Evolutionary conservation across 2,888 invertebrate genomes (phyloP), one percentile per base, ranked within the genome.

Genomic region (Cyclophora punctaria): DNA sequence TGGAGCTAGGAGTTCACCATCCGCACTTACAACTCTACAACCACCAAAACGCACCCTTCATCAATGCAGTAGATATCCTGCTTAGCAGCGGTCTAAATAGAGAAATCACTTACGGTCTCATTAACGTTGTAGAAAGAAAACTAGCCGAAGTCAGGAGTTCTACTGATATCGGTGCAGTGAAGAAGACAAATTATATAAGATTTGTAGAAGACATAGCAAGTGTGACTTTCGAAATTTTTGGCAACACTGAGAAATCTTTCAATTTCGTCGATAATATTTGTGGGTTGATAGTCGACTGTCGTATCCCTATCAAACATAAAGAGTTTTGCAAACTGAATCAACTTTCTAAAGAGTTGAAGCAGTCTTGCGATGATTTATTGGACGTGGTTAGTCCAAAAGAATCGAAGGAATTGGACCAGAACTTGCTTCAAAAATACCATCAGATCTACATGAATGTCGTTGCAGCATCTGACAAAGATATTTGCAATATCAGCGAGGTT

Each of bases 361-460:
- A 85, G 53, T 78, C 86, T 6, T 90, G 90, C 62, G 81, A 83
- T 48, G 89, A 90, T 59, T 83, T 91, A 52, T 69, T 73, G 2
- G 78, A 79, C 5, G 63, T 80, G 20, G 75, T 81, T 2, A 74
- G 69, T 53, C 69, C 75, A 3, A 71, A 64, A 49, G 69, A 75
- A 50, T 56, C 60, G 0, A 50, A 61, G 3, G 66, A 69, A 33
- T 53, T 80, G 7, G 87, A 83, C 57, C 70, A 72, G 49, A 83
- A 71, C 58, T 69, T 83, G 53, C 50, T 82, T 40, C 84, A 80
- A 68, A 90, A 80, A 68, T 84, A 72, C 65, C 89, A 79, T 58
- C 89, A 80, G 75, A 89, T 82, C 54, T 91, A 71, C 66, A 90
- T 81, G 88, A 89, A 77, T 58, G 87, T 78, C 45, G 87, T 80